These are phyloP conservation scores for Rhynchonema sp. DNA, from an alignment of 2,888 invertebrate genomes.

Conservation along the genomic window DNA sequence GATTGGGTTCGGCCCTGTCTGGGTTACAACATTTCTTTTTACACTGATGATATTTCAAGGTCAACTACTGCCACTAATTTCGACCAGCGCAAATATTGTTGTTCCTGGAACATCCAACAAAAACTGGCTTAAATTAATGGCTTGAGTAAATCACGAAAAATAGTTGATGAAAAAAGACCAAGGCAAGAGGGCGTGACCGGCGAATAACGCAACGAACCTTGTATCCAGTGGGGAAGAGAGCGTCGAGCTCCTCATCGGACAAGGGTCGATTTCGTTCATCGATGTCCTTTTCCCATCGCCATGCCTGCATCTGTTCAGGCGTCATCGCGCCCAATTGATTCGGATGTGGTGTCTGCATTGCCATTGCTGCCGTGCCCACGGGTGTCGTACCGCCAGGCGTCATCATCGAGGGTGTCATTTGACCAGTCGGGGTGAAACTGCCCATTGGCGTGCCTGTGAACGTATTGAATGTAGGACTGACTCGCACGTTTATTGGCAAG, in stretches of 20 bases:
- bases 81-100: no score
- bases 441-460: conserved; percentile 9
- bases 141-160: no score
- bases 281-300: conserved; percentile 87
- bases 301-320: conserved; percentile 80
- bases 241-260: conserved; percentile 86
- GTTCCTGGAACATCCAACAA: no score
- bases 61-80: no score
- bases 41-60: no score
- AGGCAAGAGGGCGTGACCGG: no score
- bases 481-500: no score
- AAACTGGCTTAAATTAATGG: no score
- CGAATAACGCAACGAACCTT: conserved; percentile 50
- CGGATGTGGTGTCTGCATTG: conserved; percentile 90
- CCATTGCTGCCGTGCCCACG: conserved; percentile 69
- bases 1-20: no score
- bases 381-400: conserved; percentile 36
- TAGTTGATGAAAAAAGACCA: no score
- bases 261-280: conserved; percentile 91
- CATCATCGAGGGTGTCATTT: conserved; percentile 30
- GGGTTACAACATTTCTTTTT: no score
- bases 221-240: conserved; percentile 93
- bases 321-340: conserved; percentile 81
- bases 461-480: no score
- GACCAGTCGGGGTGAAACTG: conserved; percentile 19